Conservation (phyloP, 2,797 vertebrate species). For the Halcyon badia region DNA sequence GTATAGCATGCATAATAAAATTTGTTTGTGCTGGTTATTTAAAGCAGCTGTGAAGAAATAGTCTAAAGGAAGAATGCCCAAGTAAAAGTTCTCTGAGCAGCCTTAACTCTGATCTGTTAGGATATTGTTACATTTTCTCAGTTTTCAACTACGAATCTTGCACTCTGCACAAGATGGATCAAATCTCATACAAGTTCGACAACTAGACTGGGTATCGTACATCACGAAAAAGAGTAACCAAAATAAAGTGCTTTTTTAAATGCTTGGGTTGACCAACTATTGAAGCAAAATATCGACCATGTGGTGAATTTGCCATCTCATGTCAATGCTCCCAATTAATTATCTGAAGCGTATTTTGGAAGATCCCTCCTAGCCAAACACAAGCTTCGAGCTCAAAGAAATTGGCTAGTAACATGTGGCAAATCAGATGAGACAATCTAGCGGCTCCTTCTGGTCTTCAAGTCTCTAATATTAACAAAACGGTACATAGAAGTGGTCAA, state of each 20-base stretch:
- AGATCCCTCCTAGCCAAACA: neutral
- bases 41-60: neutral
- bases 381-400: neutral
- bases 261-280: neutral
- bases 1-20: neutral
- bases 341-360: neutral
- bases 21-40: neutral
- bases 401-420: neutral
- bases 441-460: neutral
- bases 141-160: neutral
- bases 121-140: neutral
- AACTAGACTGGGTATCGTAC: neutral
- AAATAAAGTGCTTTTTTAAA: neutral
- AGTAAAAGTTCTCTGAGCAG: neutral
- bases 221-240: neutral
- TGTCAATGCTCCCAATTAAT: neutral
- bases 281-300: neutral
- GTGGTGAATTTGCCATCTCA: neutral
- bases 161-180: neutral
- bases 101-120: neutral
- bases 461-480: neutral
- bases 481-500: neutral
- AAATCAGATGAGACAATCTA: neutral
- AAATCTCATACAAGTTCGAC: neutral
- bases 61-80: neutral